These are phyloP conservation scores for Phaonia tiefii DNA, from an alignment of 2,888 invertebrate genomes.

Conservation along the genomic window DNA sequence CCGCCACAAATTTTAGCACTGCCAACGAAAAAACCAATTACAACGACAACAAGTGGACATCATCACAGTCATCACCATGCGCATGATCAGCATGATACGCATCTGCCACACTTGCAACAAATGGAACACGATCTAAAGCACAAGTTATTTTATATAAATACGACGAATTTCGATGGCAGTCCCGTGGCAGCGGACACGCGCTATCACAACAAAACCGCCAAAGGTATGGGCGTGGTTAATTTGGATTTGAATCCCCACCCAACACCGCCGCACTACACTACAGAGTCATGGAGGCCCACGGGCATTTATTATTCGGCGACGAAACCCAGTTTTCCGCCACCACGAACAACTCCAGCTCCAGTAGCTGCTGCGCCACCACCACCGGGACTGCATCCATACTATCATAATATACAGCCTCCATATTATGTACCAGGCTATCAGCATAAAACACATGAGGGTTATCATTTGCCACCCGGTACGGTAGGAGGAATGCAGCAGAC, in stretches of 20 bases:
- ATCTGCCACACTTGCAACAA: conserved; percentile 61
- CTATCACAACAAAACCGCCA: conserved; percentile 64
- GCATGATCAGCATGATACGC: conserved; percentile 52
- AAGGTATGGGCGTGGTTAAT: conserved; percentile 55
- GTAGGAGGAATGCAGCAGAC: conserved; percentile 13
- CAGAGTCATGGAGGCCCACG: conserved; percentile 65
- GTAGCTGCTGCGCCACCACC: conserved; percentile 56
- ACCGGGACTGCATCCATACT: conserved; percentile 44
- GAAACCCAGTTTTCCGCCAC: conserved; percentile 75
- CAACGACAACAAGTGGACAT: conserved; percentile 66
- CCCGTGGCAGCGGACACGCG: conserved; percentile 62
- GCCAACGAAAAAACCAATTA: conserved; percentile 68
- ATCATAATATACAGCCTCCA: conserved; percentile 50
- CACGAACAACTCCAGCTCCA: conserved; percentile 71
- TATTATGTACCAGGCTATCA: conserved; percentile 41
- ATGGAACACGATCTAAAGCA: conserved; percentile 68
- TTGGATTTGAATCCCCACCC: conserved; percentile 70
- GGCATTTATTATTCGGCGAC: conserved; percentile 68
- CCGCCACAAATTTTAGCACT: conserved; percentile 65
- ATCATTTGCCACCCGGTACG: conserved; percentile 42
- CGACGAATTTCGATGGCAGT: conserved; percentile 68
- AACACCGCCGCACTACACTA: conserved; percentile 65
- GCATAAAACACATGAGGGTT: conserved; percentile 58
- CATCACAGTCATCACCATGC: conserved; percentile 67
- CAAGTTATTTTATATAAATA: conserved; percentile 73